Conservation (phyloP, 2,888 invertebrate species). For the Frankliniella fusca region DNA sequence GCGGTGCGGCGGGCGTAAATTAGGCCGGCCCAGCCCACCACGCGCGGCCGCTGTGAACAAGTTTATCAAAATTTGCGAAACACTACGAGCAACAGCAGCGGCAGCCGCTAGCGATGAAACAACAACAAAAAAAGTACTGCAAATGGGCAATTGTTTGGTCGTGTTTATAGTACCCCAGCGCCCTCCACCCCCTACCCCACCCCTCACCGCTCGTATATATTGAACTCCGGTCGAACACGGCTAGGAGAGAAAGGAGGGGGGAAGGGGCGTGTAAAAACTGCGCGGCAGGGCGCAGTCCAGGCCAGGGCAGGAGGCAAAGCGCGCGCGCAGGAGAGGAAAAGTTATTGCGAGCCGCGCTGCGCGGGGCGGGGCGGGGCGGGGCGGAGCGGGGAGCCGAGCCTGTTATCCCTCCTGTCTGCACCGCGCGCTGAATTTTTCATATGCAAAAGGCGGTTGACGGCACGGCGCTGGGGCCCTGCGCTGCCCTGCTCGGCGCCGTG, state of each 20-base stretch:
- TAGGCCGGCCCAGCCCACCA: not conserved
- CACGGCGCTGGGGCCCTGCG: no score
- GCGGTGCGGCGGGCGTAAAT: not conserved
- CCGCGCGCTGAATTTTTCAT: no score
- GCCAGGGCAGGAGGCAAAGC: not conserved
- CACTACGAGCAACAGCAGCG: not conserved
- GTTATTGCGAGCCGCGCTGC: not conserved
- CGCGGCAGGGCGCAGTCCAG: not conserved
- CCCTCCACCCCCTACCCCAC: no score
- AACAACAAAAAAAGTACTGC: not conserved
- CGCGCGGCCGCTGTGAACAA: not conserved
- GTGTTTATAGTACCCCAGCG: not conserved
- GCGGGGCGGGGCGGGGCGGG: not conserved
- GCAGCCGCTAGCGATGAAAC: not conserved
- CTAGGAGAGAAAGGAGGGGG: no score
- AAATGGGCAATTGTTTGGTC: constrained; percentile 4
- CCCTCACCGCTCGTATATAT: not conserved
- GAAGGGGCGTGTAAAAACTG: not conserved
- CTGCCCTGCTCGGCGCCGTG: no score
- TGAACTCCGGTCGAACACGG: not conserved
- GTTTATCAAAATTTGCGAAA: constrained; percentile 23
- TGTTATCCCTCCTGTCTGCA: no score
- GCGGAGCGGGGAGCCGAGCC: not conserved
- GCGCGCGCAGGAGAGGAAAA: not conserved
- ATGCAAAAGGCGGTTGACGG: no score